phyloP scores from a whole-genome alignment of 2,888 invertebrate species.

The Tineola bisselliella region DNA sequence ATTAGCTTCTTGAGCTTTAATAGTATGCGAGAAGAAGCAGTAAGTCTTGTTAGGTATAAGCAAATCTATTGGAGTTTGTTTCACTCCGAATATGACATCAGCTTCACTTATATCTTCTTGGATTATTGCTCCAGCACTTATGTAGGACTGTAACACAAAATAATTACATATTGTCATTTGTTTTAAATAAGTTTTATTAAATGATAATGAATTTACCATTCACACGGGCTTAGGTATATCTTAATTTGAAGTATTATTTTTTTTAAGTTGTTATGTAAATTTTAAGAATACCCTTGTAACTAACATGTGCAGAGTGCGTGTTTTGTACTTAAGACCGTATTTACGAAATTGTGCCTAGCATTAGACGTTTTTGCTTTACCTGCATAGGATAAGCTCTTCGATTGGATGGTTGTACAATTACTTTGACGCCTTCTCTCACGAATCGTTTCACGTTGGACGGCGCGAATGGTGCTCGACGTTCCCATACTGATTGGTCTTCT shows the following conservation, averaged over 20 bases:
- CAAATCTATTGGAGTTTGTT: constrained; percentile 91
- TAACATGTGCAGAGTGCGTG: too few relatives aligned
- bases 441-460: constrained; percentile 91
- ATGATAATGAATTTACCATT: too few relatives aligned
- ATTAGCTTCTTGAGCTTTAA: constrained; percentile 98
- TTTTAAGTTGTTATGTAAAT: too few relatives aligned
- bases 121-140: constrained; percentile 90
- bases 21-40: constrained; percentile 99
- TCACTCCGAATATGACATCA: constrained; percentile 96
- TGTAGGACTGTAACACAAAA: constrained; percentile 73
- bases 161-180: too few relatives aligned
- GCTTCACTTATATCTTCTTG: constrained; percentile 98
- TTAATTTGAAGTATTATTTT: too few relatives aligned
- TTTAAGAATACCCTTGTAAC: background rate
- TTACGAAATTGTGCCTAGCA: too few relatives aligned
- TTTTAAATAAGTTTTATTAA: too few relatives aligned
- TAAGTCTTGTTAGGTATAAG: constrained; percentile 97
- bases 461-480: constrained; percentile 92
- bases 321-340: too few relatives aligned
- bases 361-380: constrained; percentile 53
- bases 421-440: constrained; percentile 88
- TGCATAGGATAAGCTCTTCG: constrained; percentile 97
- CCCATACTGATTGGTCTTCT: constrained; percentile 96
- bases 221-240: too few relatives aligned
- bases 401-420: constrained; percentile 98